Evolutionary conservation across 2,888 invertebrate species (phyloP), one percentile per base, ranked within the genome.

Genomic region (Herminia tarsipennalis): DNA sequence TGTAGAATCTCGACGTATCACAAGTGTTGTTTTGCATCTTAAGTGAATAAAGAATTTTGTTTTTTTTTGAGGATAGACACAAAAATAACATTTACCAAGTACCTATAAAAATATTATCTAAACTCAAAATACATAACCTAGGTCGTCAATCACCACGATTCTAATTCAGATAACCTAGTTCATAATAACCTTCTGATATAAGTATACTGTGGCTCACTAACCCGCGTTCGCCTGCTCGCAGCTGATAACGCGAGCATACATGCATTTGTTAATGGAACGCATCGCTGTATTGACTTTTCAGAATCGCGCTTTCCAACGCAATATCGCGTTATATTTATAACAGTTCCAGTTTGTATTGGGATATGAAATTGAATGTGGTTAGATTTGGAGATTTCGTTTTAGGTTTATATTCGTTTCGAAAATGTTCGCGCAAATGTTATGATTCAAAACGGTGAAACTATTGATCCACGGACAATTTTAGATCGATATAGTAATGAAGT

Each of bases 231-330:
- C 22, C 68, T 67, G 67, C 30, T 29, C 43, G 25, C 44, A 24
- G 36, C 63, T 51, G 67, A 67, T 67, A 67, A 67, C 64, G 50
- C 34, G 29, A 28, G 58, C 57, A 57, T 49, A 56, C 60, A 69
- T 59, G 55, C 64, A 59, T 67, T 67, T 60, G 68, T 65, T 65
- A 67, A 67, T 67, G 58, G 43, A 67, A 65, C 57, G 50, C 62
- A 52, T 44, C 48, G 60, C 52, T 42, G 53, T 65, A 65, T 67
- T 66, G 63, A 61, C 53, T 60, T 50, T 59, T 53, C 56, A 35
- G 44, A 53, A 57, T 39, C 34, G 44, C 45, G 59, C 44, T 45
- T 51, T 52, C 47, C 45, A 56, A 54, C 47, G 34, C 58, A 45
- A 58, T 52, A 43, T 50, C 43, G 24, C 47, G 27, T 42, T 41